Evolutionary conservation across 2,113 vertebrate species (phyloP).

Genomic region (Corvus hawaiiensis): DNA sequence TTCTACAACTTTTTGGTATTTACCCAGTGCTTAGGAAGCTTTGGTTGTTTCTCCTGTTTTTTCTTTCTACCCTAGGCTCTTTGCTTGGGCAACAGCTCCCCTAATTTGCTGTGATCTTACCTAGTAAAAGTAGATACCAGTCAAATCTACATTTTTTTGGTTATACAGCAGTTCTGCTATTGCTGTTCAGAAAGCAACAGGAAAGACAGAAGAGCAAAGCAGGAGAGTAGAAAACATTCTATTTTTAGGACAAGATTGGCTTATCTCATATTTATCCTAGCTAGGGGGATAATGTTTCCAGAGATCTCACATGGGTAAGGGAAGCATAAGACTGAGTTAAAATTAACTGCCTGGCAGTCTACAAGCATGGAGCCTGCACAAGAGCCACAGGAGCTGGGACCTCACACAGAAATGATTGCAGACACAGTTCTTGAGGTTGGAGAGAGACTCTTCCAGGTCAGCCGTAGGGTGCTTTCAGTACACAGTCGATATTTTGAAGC

Average conservation of each 20-base stretch:
- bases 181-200: background rate
- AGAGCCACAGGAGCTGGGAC: background rate
- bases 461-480: conserved; percentile 68
- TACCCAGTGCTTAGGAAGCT: background rate
- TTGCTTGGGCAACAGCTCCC: background rate
- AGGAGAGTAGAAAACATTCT: background rate
- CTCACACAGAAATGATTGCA: background rate
- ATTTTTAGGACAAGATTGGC: conserved; percentile 40
- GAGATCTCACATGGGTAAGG: background rate
- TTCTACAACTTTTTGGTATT: background rate
- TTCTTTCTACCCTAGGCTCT: background rate
- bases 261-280: background rate
- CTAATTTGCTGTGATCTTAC: background rate
- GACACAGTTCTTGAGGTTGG: conserved; percentile 73
- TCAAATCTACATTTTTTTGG: background rate
- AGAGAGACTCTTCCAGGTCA: conserved; percentile 76
- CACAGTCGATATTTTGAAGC: conserved; percentile 84
- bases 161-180: background rate
- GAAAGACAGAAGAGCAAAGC: background rate
- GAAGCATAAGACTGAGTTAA: background rate
- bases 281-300: background rate
- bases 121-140: background rate
- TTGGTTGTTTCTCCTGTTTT: background rate
- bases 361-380: conserved; percentile 5
- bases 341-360: background rate